Conservation (phyloP, 2,113 vertebrate genomes). For the Actinemys pallida region DNA sequence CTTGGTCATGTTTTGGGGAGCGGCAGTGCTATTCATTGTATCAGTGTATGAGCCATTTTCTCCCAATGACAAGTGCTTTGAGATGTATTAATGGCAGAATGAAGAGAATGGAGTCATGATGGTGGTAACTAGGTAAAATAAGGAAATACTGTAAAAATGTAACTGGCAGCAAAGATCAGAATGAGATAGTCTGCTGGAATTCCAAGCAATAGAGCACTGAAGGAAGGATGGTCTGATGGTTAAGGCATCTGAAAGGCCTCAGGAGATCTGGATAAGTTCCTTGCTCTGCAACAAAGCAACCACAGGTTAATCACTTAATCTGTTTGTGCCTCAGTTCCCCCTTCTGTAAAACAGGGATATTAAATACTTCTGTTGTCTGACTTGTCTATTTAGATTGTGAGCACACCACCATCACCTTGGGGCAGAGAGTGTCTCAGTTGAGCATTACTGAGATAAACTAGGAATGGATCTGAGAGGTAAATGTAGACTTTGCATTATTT, state of each 20-base stretch:
- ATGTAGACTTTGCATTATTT: background rate
- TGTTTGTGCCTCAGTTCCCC: background rate
- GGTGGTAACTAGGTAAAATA: background rate
- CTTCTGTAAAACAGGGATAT: background rate
- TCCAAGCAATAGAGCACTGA: background rate
- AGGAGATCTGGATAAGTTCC: background rate
- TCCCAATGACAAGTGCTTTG: background rate
- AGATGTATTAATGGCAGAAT: background rate
- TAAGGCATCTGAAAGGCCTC: background rate
- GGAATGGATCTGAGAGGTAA: background rate
- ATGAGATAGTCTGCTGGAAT: background rate
- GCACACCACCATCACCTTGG: background rate
- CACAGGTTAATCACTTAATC: background rate
- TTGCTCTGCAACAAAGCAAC: background rate
- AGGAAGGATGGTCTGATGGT: background rate
- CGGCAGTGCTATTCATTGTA: background rate
- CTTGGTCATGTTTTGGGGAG: accelerated
- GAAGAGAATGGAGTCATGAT: background rate
- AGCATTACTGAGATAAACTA: background rate
- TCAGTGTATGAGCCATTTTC: background rate
- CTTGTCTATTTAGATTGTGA: background rate
- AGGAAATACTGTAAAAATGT: background rate
- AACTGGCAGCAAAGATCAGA: background rate
- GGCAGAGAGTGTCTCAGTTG: background rate
- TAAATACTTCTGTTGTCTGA: background rate